Percentiles rank a stretch among this genome's conserved stretches.
Conservation (phyloP, 2,113 vertebrate species). For the Spermophilus dauricus region DNA sequence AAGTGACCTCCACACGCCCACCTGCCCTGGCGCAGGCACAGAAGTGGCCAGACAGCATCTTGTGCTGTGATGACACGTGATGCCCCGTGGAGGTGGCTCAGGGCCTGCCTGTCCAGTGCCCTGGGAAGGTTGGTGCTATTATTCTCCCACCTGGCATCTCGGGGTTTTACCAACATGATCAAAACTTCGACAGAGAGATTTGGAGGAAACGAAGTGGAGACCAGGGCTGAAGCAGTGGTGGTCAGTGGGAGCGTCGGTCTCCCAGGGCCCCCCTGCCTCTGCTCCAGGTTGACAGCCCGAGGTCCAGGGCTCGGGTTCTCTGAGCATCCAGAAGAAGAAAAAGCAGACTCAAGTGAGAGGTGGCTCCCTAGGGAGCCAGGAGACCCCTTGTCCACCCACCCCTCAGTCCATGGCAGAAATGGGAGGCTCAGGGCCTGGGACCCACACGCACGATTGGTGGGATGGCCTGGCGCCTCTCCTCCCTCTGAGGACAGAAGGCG, state of each 20-base stretch:
- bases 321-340: not conserved
- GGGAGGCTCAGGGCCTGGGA: not conserved
- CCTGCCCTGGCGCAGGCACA: no score
- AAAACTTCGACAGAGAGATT: not conserved
- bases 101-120: not conserved
- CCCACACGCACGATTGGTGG: not conserved
- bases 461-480: no score
- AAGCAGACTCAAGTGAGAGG: not conserved
- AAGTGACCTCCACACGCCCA: no score
- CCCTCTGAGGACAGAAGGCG: no score
- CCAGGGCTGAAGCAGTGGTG: rapidly evolving
- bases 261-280: not conserved
- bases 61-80: no score
- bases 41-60: no score
- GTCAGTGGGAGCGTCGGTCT: no score
- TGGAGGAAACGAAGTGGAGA: not conserved
- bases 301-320: not conserved
- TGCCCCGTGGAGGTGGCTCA: no score
- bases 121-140: not conserved
- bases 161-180: not conserved
- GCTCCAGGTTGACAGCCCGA: not conserved
- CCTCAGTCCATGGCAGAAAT: not conserved
- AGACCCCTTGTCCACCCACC: rapidly evolving
- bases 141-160: not conserved
- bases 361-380: no score